phyloP scores from a whole-genome alignment of 2,113 vertebrate species.

The Passer montanus region DNA sequence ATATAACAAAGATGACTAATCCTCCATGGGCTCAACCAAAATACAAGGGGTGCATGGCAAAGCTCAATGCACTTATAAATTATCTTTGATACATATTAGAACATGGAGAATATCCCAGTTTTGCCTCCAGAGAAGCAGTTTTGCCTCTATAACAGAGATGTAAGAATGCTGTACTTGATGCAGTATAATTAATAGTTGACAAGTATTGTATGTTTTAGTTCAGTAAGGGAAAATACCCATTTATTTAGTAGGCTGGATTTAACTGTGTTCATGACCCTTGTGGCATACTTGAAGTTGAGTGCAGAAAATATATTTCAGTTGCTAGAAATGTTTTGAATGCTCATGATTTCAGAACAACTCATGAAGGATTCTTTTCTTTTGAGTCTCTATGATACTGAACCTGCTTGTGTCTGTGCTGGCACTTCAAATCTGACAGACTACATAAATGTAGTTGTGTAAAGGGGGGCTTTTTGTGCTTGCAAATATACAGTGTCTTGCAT shows the following conservation, averaged over 20 bases:
- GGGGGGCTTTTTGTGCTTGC: neutral
- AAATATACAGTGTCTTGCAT: neutral
- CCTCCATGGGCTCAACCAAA: neutral
- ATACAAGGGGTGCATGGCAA: neutral
- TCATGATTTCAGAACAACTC: neutral
- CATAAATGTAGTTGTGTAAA: neutral
- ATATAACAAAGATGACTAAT: neutral
- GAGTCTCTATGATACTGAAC: neutral
- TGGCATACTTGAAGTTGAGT: neutral
- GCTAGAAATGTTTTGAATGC: neutral
- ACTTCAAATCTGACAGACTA: neutral
- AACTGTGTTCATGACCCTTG: neutral
- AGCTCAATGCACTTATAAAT: neutral
- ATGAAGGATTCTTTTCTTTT: neutral
- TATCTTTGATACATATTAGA: neutral
- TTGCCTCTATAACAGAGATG: neutral
- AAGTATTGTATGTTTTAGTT: neutral
- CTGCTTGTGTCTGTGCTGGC: neutral
- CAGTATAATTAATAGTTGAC: neutral
- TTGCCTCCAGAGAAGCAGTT: neutral
- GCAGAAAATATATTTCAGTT: neutral
- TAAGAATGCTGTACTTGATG: neutral
- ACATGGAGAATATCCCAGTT: neutral
- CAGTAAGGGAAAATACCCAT: neutral
- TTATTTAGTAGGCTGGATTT: neutral